phyloP scores from a whole-genome alignment of 1,140 invertebrate genomes.

The Caligus rogercresseyi region DNA sequence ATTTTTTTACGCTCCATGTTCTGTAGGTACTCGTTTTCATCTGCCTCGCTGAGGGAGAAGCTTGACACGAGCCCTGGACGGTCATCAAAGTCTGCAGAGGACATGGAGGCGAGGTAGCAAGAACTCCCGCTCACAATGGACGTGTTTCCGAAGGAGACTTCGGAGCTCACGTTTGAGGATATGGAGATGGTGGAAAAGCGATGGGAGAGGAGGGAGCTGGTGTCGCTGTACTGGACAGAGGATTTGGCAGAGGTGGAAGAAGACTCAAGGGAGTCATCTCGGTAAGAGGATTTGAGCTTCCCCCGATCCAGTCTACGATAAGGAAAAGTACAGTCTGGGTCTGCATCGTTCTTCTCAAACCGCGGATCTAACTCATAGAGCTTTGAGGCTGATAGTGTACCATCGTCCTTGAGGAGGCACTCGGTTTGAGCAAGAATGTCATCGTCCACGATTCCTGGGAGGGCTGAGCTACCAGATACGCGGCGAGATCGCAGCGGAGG shows the following conservation, averaged over 20 bases:
- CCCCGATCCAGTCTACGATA: not conserved
- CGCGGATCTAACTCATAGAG: constrained; percentile 5
- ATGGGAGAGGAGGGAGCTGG: constrained; percentile 13
- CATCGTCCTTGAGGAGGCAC: not conserved
- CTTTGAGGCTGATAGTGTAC: not conserved
- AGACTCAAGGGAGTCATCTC: constrained; percentile 19
- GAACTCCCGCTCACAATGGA: constrained; percentile 10
- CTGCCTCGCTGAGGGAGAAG: constrained; percentile 15
- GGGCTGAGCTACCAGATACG: not conserved
- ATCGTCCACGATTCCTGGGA: not conserved
- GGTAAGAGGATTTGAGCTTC: not conserved
- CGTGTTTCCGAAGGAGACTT: constrained; percentile 12
- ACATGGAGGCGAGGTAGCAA: constrained; percentile 21
- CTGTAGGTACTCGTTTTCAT: constrained; percentile 19
- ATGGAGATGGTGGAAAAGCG: constrained; percentile 19
- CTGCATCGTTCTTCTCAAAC: constrained; percentile 2
- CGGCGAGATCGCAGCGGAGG: not conserved
- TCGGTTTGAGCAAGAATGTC: not conserved
- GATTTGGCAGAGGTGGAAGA: constrained; percentile 18
- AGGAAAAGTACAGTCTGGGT: not conserved
- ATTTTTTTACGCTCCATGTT: not conserved
- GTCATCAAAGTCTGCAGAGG: constrained; percentile 19
- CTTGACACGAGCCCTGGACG: constrained; percentile 4
- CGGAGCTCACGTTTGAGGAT: constrained; percentile 16
- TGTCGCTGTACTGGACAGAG: constrained; percentile 15